Evolutionary conservation across 2,888 invertebrate genomes (phyloP), one percentile per base, ranked within the genome.

Genomic region (Ligdia adustata): DNA sequence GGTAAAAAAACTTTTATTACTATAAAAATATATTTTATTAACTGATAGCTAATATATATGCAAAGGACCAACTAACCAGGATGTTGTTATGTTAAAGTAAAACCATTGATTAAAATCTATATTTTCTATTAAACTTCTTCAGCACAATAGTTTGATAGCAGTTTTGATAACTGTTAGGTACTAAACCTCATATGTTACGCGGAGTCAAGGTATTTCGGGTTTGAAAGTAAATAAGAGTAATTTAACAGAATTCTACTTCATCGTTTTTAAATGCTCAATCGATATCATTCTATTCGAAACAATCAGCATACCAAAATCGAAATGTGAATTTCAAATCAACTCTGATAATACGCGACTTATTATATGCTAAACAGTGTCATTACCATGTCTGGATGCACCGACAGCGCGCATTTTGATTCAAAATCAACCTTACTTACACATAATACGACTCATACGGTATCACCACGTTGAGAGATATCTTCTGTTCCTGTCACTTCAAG

Each of bases 281-380:
- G 37, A 40, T 40, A 55, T 49, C 38, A 57, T 61, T 59, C 47
- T 44, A 55, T 52, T 47, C 37, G 16, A 56, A 44, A 59, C 48
- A 64, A 59, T 60, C 38, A 48, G 62, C 60, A 62, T 66, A 70
- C 69, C 68, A 58, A 60, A 65, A 72, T 62, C 55, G 59, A 67
- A 32, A 66, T 60, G 60, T 55, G 63, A 69, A 72, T 69, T 71
- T 67, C 58, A 75, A 79, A 72, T 75, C 69, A 64, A 66, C 65
- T 69, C 75, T 68, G 71, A 72, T 78, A 77, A 76, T 78, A 74
- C 66, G 61, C 69, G 75, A 78, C 78, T 82, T 85, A 86, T 87
- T 87, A 87, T 87, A 89, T 88, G 88, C 80, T 82, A 88, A 88
- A 75, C 80, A 81, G 82, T 65, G 69, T 71, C 79, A 85, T 88